Conservation (phyloP, 2,888 invertebrate genomes). For the Tetranychus truncatus region DNA sequence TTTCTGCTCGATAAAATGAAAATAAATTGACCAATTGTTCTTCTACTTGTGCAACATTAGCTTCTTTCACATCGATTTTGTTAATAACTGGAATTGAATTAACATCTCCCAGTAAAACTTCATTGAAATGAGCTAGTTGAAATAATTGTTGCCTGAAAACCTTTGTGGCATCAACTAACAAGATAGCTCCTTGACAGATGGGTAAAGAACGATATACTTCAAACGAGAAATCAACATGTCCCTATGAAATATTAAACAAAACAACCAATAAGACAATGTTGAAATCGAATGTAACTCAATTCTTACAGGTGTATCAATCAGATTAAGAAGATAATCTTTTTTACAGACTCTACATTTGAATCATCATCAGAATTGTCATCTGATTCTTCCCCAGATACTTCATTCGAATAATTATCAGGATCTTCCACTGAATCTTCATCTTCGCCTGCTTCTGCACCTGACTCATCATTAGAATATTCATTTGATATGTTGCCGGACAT, state of each 20-base stretch:
- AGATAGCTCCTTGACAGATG: conserved; percentile 82
- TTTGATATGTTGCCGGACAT: too few species aligned
- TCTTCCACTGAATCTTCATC: too few species aligned
- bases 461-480: too few species aligned
- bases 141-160: conserved; percentile 84
- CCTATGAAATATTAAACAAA: conserved; percentile 33
- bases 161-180: conserved; percentile 89
- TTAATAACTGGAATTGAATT: conserved; percentile 78
- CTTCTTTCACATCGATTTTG: conserved; percentile 84
- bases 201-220: conserved; percentile 79
- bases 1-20: conserved; percentile 50
- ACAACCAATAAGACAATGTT: conserved; percentile 1
- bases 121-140: conserved; percentile 83
- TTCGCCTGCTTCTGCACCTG: too few species aligned
- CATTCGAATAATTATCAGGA: too few species aligned
- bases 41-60: conserved; percentile 61
- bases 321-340: conserved; percentile 56
- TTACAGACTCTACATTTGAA: too few species aligned
- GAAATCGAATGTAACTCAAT: background rate
- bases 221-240: conserved; percentile 92
- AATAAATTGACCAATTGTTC: conserved; percentile 62
- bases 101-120: conserved; percentile 64
- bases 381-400: too few species aligned
- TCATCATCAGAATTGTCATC: too few species aligned
- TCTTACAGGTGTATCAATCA: conserved; percentile 72